Evolutionary conservation across 1,140 invertebrate genomes (phyloP).

Genomic region (Coptotermes formosanus): DNA sequence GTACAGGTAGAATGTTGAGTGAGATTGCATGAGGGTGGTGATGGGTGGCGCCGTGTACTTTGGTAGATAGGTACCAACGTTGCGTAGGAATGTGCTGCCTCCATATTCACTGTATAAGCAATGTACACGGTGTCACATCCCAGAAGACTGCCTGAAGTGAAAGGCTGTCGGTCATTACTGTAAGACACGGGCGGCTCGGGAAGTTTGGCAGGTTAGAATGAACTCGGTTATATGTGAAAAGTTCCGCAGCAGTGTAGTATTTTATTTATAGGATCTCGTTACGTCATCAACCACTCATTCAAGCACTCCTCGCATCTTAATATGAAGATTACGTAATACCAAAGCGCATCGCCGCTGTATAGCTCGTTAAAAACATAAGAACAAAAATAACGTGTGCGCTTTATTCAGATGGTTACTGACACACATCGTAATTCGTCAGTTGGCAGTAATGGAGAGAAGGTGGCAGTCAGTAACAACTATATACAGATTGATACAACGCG

Average conservation of each 20-base stretch:
- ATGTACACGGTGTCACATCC: no score
- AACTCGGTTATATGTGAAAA: neutral
- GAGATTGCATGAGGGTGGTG: no score
- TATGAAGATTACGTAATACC: neutral
- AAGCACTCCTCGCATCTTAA: neutral
- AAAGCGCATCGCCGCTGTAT: neutral
- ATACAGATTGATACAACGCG: no score
- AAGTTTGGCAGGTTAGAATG: no score
- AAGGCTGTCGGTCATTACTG: neutral
- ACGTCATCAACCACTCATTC: neutral
- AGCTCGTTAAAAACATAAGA: neutral
- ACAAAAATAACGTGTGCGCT: neutral
- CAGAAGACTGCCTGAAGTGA: neutral
- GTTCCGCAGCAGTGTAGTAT: neutral
- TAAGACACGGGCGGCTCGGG: neutral
- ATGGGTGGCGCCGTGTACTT: no score
- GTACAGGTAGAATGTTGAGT: no score
- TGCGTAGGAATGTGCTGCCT: no score
- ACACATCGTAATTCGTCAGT: neutral
- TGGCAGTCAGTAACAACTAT: no score
- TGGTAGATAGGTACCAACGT: no score
- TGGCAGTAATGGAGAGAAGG: no score
- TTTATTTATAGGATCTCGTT: neutral
- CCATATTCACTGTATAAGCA: no score
- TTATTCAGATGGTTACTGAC: neutral